phyloP scores from a whole-genome alignment of 2,113 vertebrate genomes.

The Tamias sibiricus region DNA sequence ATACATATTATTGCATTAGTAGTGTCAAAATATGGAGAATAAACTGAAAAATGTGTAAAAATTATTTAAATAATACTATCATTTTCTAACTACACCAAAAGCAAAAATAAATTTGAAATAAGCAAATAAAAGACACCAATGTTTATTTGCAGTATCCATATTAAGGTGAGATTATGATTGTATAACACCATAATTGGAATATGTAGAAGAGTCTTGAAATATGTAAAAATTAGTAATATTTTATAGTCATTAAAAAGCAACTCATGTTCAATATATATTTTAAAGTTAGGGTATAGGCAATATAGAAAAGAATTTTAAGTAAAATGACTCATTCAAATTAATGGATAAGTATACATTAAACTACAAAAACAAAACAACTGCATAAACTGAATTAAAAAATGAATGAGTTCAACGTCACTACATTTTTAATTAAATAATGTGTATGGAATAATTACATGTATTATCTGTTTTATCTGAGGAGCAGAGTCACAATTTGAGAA shows the following conservation, averaged over 20 bases:
- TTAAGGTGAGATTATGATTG: background rate
- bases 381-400: background rate
- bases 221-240: background rate
- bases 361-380: background rate
- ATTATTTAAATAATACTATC: background rate
- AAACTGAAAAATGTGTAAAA: background rate
- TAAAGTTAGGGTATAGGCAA: no score
- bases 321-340: background rate
- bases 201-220: background rate
- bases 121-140: no score
- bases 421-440: background rate
- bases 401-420: background rate
- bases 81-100: background rate
- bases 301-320: background rate
- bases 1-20: background rate
- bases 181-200: background rate
- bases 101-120: background rate
- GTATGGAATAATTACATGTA: no score
- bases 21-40: background rate
- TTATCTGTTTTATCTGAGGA: no score
- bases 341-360: background rate
- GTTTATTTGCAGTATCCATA: background rate
- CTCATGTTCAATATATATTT: background rate
- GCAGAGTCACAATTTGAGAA: no score
- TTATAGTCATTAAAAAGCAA: background rate